Percentiles rank a stretch among this genome's conserved stretches.
These are phyloP conservation scores for Empidonax alnorum DNA, from an alignment of 2,113 vertebrate species.

Conservation along the genomic window DNA sequence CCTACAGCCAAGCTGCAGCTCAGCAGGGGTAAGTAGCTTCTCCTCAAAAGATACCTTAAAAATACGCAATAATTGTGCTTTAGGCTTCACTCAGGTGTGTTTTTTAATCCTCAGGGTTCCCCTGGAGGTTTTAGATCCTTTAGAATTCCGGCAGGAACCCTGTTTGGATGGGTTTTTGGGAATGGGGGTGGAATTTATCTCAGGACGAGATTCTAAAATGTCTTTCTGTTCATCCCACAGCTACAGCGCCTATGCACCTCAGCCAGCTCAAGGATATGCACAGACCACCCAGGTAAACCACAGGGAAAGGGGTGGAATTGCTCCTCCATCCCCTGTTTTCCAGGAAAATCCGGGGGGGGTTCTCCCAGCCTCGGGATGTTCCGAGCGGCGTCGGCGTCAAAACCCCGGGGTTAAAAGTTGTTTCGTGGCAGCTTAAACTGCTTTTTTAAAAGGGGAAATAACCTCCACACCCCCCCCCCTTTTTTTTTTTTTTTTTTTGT, in stretches of 20 bases:
- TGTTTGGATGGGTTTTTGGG: accelerated
- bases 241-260: constrained; percentile 93
- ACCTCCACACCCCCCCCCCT: background rate
- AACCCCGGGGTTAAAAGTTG: background rate
- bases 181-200: background rate
- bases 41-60: background rate
- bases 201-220: background rate
- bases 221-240: constrained; percentile 73
- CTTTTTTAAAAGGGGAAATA: background rate
- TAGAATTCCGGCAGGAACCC: background rate
- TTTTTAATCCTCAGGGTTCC: background rate
- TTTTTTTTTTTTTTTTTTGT: too few species aligned
- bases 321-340: background rate
- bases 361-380: background rate
- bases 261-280: constrained; percentile 92
- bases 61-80: background rate
- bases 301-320: background rate
- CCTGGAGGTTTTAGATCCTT: background rate
- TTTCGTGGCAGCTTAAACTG: background rate
- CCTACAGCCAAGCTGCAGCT: constrained; percentile 90
- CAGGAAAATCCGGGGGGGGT: background rate
- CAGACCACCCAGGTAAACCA: constrained; percentile 90
- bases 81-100: background rate
- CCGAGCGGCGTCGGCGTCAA: accelerated
- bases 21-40: constrained; percentile 90